A percentile compares a stretch with the other conserved stretches of the same genome.
Evolutionary conservation across 2,113 vertebrate genomes (phyloP).

Genomic region (Phrynocephalus versicolor): DNA sequence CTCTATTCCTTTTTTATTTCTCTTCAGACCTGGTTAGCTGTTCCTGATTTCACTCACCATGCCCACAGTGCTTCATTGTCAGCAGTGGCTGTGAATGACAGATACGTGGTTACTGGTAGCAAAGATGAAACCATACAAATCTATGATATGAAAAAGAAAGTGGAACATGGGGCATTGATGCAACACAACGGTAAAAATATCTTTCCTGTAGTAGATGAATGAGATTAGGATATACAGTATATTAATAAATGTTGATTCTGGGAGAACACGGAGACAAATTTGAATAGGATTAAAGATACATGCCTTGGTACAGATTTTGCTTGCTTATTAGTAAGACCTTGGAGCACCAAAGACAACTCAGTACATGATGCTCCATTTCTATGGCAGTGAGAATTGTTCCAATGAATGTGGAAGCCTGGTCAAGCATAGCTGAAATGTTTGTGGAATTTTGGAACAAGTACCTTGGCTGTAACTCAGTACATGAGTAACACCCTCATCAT

Average conservation of each 20-base stretch:
- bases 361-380: background rate
- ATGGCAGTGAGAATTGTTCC: background rate
- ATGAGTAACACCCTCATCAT: background rate
- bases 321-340: background rate
- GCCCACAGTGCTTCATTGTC: slow-evolving; percentile 89
- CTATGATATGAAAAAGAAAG: slow-evolving; percentile 91
- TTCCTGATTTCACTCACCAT: slow-evolving; percentile 90
- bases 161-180: slow-evolving; percentile 86
- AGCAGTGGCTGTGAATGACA: slow-evolving; percentile 82
- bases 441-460: background rate
- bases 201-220: background rate
- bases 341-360: background rate
- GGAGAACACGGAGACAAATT: background rate
- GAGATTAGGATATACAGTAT: background rate
- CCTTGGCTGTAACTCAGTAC: background rate
- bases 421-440: background rate
- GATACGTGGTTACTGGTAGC: slow-evolving; percentile 92
- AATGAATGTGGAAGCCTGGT: background rate
- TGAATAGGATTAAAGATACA: too few species aligned
- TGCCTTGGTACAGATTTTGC: background rate
- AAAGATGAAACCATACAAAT: slow-evolving; percentile 96
- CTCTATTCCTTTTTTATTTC: slow-evolving; percentile 20
- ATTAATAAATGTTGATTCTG: background rate
- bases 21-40: slow-evolving; percentile 82
- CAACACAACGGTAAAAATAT: slow-evolving; percentile 86